Evolutionary conservation across 2,113 vertebrate genomes (phyloP).

Genomic region (Nycticorax nycticorax): DNA sequence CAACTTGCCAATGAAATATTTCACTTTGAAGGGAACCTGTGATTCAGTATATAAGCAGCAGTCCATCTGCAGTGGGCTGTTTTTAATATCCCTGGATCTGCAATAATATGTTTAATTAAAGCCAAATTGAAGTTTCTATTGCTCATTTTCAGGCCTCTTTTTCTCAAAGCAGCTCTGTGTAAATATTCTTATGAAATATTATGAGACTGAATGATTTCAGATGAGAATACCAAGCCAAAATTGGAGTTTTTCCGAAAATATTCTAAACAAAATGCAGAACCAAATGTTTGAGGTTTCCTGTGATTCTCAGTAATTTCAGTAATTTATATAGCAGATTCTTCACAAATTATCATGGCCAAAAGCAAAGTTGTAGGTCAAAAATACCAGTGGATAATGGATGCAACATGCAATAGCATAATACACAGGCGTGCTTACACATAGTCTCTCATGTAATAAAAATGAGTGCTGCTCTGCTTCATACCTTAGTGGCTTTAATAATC

Average conservation of each 20-base stretch:
- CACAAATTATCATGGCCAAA: not conserved
- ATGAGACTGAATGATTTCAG: not conserved
- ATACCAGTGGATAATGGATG: not conserved
- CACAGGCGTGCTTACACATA: not conserved
- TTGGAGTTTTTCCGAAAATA: not conserved
- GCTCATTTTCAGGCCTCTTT: not conserved
- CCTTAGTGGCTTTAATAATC: not conserved
- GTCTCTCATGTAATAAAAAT: not conserved
- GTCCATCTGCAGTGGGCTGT: not conserved
- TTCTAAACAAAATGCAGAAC: not conserved
- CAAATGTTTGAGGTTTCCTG: not conserved
- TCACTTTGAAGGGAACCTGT: not conserved
- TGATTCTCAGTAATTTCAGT: not conserved
- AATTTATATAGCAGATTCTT: not conserved
- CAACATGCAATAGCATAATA: not conserved
- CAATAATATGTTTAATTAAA: slow-evolving; percentile 4
- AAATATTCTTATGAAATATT: not conserved
- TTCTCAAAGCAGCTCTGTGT: not conserved
- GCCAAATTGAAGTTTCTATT: not conserved
- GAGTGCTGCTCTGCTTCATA: not conserved
- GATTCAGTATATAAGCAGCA: not conserved
- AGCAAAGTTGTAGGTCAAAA: not conserved
- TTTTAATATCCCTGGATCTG: slow-evolving; percentile 14
- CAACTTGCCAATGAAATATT: not conserved
- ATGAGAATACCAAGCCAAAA: not conserved